Base-by-base conservation (phyloP, 2,113 vertebrate genomes). In the Dolichallabes microphthalmus region DNA sequence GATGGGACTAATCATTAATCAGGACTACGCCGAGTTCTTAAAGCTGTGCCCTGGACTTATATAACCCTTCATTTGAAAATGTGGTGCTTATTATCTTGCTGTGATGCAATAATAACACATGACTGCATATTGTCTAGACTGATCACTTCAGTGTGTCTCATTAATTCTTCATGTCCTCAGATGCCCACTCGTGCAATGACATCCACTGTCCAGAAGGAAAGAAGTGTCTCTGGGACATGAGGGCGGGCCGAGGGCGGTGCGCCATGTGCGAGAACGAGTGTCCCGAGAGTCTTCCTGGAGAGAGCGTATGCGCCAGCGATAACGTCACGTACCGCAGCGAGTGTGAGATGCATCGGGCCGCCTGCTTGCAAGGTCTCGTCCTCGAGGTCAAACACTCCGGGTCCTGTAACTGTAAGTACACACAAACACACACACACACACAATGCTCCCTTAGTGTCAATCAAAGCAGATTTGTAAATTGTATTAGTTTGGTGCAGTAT, bases 351-450 rank as follows among this genome's bases (percentile, higher is more conserved):
- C 95, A 95, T 88, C 94, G 95, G 82, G 95, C 96, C 12, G 95
- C 96, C 90, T 97, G 96, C 91, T 95, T 95, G 69, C 90, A 93
- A 84, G 96, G 96, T 27, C 90, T 95, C 88, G 93, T 96, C 89
- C 93, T 97, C 90, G 96, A 97, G 93, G 95, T 97, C 81, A 97
- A 97, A 92, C 96, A 97, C 88, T 91, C 95, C 0, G 96, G 96
- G 90, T 96, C 96, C 92, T 97, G 96, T 94, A 97, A 97, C 93
- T 96, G 96, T 97, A 96, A 97, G 96, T 96, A 79, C 13, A 69
- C 11, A 66, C 63, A 78, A 4, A 76, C 52, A 27, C 13, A 27
- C 50, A 15, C 71, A 74, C 35, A 73, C 69, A 45, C 19, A 74
- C 22, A 74, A 6, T 4, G 32, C 14, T 68, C 15, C 17, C 27